Evolutionary conservation across 2,113 vertebrate genomes (phyloP).

Genomic region (Salvelinus sp.): DNA sequence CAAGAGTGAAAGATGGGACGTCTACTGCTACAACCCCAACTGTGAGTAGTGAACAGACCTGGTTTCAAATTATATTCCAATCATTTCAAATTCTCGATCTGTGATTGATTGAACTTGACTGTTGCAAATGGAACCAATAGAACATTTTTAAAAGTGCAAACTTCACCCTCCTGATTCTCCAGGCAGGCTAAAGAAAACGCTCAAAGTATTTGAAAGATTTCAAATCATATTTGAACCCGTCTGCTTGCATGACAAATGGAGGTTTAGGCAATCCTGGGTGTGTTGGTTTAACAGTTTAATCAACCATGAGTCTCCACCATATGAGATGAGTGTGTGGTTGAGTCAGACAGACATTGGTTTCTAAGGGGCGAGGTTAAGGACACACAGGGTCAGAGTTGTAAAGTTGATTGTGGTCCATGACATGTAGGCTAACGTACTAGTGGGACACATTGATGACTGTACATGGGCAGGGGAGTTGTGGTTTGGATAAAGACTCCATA

Average conservation of each 20-base stretch:
- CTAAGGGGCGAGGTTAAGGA: not conserved
- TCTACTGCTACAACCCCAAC: conserved; percentile 94
- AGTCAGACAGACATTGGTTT: conserved; percentile 2
- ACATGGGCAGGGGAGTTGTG: not conserved
- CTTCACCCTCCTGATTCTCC: no score
- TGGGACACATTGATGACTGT: not conserved
- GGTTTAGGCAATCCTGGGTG: conserved; percentile 11
- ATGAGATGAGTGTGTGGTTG: conserved; percentile 6
- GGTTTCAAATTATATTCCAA: no score
- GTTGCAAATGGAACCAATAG: no score
- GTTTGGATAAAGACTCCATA: not conserved
- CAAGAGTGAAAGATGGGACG: conserved; percentile 92
- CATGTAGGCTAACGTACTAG: not conserved
- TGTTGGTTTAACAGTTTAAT: not conserved
- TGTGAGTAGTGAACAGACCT: conserved; percentile 74
- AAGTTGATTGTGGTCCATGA: not conserved
- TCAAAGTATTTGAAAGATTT: no score
- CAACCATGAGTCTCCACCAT: conserved; percentile 7
- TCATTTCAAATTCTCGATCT: no score
- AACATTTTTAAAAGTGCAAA: no score
- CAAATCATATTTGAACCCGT: not conserved
- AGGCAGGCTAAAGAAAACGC: no score
- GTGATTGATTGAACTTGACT: no score
- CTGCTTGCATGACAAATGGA: conserved; percentile 4
- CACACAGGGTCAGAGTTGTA: not conserved